Percentiles rank a stretch among this genome's conserved stretches.
These are phyloP conservation scores for Abrostola triplasia DNA, from an alignment of 2,888 invertebrate genomes.

Conservation along the genomic window DNA sequence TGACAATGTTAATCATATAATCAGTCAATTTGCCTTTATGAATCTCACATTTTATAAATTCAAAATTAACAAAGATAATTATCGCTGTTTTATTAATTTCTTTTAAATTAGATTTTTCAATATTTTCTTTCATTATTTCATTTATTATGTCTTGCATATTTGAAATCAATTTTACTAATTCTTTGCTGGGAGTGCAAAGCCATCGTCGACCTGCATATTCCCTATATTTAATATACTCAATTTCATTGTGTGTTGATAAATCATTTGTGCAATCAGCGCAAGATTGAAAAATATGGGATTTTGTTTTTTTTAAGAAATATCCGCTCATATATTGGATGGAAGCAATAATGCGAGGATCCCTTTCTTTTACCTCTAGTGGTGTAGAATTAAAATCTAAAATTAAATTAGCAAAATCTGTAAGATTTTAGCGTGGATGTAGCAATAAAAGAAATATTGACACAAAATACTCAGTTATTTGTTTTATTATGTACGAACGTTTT, in stretches of 20 bases:
- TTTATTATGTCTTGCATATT: constrained; percentile 33
- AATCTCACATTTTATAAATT: constrained; percentile 22
- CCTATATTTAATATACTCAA: constrained; percentile 21
- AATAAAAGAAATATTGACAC: no score
- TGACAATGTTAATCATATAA: constrained; percentile 12
- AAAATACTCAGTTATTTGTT: no score
- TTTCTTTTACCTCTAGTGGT: constrained; percentile 17
- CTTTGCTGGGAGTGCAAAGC: constrained; percentile 41
- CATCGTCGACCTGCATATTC: constrained; percentile 47
- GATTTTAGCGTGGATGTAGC: no score
- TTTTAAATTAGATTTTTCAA: constrained; percentile 33
- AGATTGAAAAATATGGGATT: constrained; percentile 8
- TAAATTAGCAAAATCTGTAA: no score
- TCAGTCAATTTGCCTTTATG: constrained; percentile 11
- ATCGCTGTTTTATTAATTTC: constrained; percentile 27
- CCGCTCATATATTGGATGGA: constrained; percentile 37
- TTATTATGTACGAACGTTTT: no score
- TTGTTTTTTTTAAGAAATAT: constrained; percentile 35
- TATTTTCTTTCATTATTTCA: constrained; percentile 20
- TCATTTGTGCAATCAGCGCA: constrained; percentile 4
- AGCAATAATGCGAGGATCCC: constrained; percentile 5
- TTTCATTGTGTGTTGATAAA: constrained; percentile 6
- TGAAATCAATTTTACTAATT: constrained; percentile 21
- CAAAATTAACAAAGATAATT: constrained; percentile 19
- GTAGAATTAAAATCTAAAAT: constrained; percentile 10